phyloP scores from a whole-genome alignment of 2,888 invertebrate genomes.

The Melinaea marsaeus region DNA sequence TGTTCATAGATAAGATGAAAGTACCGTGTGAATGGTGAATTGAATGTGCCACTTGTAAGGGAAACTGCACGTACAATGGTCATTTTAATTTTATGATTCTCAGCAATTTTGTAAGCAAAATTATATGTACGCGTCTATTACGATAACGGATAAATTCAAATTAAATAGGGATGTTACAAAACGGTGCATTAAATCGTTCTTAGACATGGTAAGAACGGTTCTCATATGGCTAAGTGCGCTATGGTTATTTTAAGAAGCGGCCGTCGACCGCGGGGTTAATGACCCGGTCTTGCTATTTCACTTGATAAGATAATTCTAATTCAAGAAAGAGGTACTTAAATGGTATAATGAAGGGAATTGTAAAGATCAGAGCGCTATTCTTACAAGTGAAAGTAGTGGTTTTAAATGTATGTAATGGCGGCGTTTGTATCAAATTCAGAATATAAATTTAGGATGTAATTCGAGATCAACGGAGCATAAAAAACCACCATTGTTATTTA shows the following conservation, averaged over 20 bases:
- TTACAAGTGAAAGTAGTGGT: too few species aligned
- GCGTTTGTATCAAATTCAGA: not conserved
- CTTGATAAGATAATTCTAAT: constrained; percentile 49
- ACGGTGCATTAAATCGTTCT: too few species aligned
- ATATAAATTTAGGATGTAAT: not conserved
- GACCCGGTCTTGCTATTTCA: constrained; percentile 53
- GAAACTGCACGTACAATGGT: constrained; percentile 43
- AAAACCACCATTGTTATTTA: constrained; percentile 9
- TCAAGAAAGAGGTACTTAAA: constrained; percentile 13
- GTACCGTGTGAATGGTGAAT: constrained; percentile 61
- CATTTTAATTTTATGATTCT: not conserved
- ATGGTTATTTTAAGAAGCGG: constrained; percentile 65
- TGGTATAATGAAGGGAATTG: not conserved
- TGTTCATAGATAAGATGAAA: constrained; percentile 67
- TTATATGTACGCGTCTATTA: not conserved
- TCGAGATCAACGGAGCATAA: constrained; percentile 1
- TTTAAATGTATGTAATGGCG: too few species aligned
- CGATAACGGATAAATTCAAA: too few species aligned
- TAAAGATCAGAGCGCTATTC: too few species aligned
- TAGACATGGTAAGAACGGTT: not conserved
- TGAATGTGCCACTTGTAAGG: constrained; percentile 50
- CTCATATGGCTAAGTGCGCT: constrained; percentile 30
- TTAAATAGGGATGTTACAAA: too few species aligned
- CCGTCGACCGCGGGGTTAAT: constrained; percentile 50
- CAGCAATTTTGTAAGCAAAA: not conserved